Evolutionary conservation across 2,888 invertebrate genomes (phyloP), one percentile per base, ranked within the genome.

Genomic region (Dioctria linearis): DNA sequence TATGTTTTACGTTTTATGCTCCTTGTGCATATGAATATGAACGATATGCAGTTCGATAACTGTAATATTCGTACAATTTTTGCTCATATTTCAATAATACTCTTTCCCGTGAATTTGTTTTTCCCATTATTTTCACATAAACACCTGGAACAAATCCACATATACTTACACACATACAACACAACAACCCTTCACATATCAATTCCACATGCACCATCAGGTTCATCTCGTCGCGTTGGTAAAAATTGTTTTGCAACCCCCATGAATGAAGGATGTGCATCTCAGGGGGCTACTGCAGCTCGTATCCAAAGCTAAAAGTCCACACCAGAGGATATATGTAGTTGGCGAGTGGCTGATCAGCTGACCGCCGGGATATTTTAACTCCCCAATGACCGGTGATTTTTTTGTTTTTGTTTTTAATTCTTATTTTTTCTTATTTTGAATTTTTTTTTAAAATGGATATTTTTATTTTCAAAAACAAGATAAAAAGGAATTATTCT

Each of bases 401-500:
- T 71, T 71, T 46, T 39, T 71, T 51, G 51, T 51, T 54, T n/a
- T 25, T 71, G 49, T 54, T 71, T 49, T 71, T 71, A 75, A 75
- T 59, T 59, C 59, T 75, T 75, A 75, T 75, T 75, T 75, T 59
- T 75, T 59, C 61, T 57, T 43, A 75, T 57, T 75, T 61, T 13
- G 75, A 75, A 25, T 25, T 25, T 75, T 75, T 71, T 75, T 75
- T 75, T 46, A 61, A 51, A 25, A 75, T 59, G 75, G 25, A 75
- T 59, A 75, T 42, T 75, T 75, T 25, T 25, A 25, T 25, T 71
- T 49, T 80, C 73, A 54, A 79, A 79, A 81, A 79, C 59, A 78
- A 78, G 78, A 82, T 78, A 82, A 78, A 78, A 78, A 80, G 59
- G 80, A 78, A 78, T 82, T 71, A 80, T 80, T 82, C 80, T 82